Conservation (phyloP, 2,888 invertebrate species). For the Agriotes lineatus region DNA sequence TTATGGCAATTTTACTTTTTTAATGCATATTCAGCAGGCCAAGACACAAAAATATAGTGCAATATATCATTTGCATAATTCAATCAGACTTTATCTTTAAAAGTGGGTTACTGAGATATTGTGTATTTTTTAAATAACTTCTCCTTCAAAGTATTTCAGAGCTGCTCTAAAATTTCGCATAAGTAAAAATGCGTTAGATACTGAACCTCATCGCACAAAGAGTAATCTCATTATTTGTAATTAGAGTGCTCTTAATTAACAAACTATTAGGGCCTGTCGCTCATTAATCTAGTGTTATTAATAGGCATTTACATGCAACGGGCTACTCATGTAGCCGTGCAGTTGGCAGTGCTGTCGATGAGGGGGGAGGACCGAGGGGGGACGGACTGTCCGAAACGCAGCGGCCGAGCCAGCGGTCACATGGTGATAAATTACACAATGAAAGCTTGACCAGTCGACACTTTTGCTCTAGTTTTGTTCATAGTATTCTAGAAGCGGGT, state of each 20-base stretch:
- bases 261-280: slow-evolving; percentile 56
- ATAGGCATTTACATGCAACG: slow-evolving; percentile 61
- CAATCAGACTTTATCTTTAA: too few relatives aligned
- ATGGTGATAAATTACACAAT: slow-evolving; percentile 50
- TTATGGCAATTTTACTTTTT: too few relatives aligned
- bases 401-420: slow-evolving; percentile 39
- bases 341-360: slow-evolving; percentile 38
- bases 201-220: neutral
- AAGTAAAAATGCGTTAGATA: too few relatives aligned
- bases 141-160: too few relatives aligned
- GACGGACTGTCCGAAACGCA: slow-evolving; percentile 37
- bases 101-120: too few relatives aligned
- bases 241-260: slow-evolving; percentile 56
- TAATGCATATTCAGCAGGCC: too few relatives aligned
- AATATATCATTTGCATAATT: too few relatives aligned
- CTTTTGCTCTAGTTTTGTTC: slow-evolving; percentile 43
- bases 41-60: too few relatives aligned
- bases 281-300: slow-evolving; percentile 61
- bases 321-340: slow-evolving; percentile 46
- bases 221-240: slow-evolving; percentile 46
- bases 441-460: slow-evolving; percentile 48
- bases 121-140: too few relatives aligned
- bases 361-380: slow-evolving; percentile 34
- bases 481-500: slow-evolving; percentile 37
- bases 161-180: too few relatives aligned